phyloP scores from a whole-genome alignment of 2,797 vertebrate genomes.

The Neopelma chrysocephalum region DNA sequence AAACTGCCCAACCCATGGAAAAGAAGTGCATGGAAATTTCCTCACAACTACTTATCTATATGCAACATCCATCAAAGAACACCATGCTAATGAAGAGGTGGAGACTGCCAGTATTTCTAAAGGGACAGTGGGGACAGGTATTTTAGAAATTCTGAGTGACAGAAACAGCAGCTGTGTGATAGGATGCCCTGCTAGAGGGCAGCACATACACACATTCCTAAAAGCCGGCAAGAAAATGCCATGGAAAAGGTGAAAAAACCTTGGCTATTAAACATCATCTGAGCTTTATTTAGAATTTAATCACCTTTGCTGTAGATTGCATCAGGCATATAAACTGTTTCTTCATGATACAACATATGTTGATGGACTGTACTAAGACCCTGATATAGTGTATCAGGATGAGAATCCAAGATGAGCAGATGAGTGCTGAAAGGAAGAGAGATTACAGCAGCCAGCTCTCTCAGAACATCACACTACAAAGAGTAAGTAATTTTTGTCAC shows the following conservation, averaged over 20 bases:
- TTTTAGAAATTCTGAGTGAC: not conserved
- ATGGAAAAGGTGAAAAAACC: not conserved
- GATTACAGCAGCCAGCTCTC: not conserved
- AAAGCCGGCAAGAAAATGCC: not conserved
- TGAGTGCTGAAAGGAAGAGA: not conserved
- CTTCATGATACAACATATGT: not conserved
- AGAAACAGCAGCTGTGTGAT: not conserved
- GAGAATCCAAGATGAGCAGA: not conserved
- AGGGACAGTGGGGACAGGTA: not conserved
- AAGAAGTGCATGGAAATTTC: not conserved
- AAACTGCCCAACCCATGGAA: not conserved
- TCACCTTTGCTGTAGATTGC: not conserved
- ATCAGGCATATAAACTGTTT: not conserved
- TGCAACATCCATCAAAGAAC: not conserved
- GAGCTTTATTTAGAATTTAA: not conserved
- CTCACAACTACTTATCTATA: not conserved
- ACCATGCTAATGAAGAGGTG: fast-evolving
- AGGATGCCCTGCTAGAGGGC: conserved; percentile 46
- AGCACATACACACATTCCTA: not conserved
- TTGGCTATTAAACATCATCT: not conserved
- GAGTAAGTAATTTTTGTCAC: not conserved
- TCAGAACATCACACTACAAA: not conserved
- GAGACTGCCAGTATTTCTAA: not conserved
- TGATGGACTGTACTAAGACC: not conserved
- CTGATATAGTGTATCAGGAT: not conserved